Evolutionary conservation across 35 echinoderm and acorn worm species (phyloP), one percentile per base, ranked within the genome.

Genomic region (Apostichopus californicus): DNA sequence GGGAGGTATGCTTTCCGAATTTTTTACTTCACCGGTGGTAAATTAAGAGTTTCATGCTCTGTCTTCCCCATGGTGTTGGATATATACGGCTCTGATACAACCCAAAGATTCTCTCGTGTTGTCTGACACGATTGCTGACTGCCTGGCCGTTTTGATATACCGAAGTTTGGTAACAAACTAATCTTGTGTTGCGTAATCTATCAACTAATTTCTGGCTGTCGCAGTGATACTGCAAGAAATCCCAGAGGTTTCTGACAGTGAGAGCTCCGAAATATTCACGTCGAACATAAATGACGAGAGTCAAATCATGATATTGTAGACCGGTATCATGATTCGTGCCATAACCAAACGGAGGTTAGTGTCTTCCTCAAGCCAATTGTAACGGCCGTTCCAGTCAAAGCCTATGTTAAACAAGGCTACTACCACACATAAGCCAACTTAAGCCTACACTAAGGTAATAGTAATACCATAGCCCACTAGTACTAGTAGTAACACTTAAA

Each of bases 281-380:
- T 72, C 4, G 0, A 72, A 72, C 68, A 72, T 72, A 72, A 72
- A 72, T 72, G 68, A 72, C 68, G 68, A 72, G 68, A 72, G 68
- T 72, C 68, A 72, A 72, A 46, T 46, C 34, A 46, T 46, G 34
- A 79, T 7, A 79, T 14, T 79, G 77, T 18, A 79, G 21, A 79
- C 77, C 21, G 77, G 18, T 79, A 79, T 79, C 77, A 79, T 79
- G 77, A 79, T 79, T 79, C 77, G 77, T 22, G 13, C 77, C 13
- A 18, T 79, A 79, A 79, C 77, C 14, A 79, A 79, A 79, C 77
- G 21, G 0, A 18, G 77, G 77, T 79, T 79, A 79, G 77, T 79
- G 13, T 79, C 21, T 79, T 22, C 14, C 21, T 14, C n/a, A 79
- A 18, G 77, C 9, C 5, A 79, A 79, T 22, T 0, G 77, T 79